These are phyloP conservation scores for Loripinus fragilis DNA, from an alignment of 2,888 invertebrate genomes.

Conservation along the genomic window DNA sequence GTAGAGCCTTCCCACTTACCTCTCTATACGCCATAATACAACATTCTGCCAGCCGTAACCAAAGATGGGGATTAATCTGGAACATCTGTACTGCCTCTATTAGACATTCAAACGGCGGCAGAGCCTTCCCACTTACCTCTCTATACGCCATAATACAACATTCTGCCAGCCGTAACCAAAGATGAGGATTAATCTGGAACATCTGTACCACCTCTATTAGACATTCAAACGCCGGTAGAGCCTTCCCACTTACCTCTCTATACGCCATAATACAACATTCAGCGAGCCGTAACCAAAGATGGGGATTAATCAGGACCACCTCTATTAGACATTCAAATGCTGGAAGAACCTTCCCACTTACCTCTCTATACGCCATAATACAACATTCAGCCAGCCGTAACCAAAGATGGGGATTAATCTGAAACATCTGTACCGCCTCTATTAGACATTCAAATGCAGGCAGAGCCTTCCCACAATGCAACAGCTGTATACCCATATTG, in stretches of 20 bases:
- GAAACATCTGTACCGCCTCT: constrained; percentile 92
- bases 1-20: too few relatives aligned
- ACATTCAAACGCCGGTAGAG: too few relatives aligned
- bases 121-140: too few relatives aligned
- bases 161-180: too few relatives aligned
- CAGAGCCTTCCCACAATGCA: constrained; percentile 91
- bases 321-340: constrained; percentile 97
- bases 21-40: too few relatives aligned
- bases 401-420: constrained; percentile 96
- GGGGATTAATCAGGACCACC: constrained; percentile 93
- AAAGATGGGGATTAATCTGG: too few relatives aligned
- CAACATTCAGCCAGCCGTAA: constrained; percentile 94
- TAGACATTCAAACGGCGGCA: too few relatives aligned
- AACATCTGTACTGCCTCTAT: too few relatives aligned
- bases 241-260: constrained; percentile 79
- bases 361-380: constrained; percentile 80
- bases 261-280: constrained; percentile 88
- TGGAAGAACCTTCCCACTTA: constrained; percentile 88
- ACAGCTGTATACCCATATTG: constrained; percentile 92
- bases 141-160: too few relatives aligned
- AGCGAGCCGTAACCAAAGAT: constrained; percentile 95
- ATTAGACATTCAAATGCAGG: constrained; percentile 96
- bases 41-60: too few relatives aligned
- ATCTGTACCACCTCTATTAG: too few relatives aligned
- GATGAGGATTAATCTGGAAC: too few relatives aligned